Base-by-base conservation (phyloP, 2,797 vertebrate genomes). In the Chelonia mydas region DNA sequence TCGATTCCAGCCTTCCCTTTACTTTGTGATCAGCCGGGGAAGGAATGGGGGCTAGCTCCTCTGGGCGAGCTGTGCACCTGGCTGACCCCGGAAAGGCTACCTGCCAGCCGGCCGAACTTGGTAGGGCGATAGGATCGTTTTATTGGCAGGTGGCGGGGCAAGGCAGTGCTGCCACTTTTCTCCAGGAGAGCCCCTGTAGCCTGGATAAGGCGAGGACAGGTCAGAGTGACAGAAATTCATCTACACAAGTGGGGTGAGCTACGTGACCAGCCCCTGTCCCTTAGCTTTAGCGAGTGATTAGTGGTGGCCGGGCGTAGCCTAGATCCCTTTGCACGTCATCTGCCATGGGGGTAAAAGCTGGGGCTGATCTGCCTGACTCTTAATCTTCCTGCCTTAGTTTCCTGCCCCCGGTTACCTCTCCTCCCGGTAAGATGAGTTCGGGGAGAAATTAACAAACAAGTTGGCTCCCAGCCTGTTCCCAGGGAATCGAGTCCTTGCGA, bases 401-500 rank as follows among this genome's bases (percentile, higher is more conserved):
- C 41, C 41, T 47, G 72, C 74, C 10, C n/a, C 50, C 23, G 33
- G 23, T 27, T 19, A 27, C 41, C 41, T 31, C 23, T 33, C 77
- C 77, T 49, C 41, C 45, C 23, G 7, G 19, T 27, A 27, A 6
- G 45, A 6, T 31, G 77, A 41, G 27, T 16, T 65, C 37, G 23
- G 74, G 83, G 90, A 2, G 88, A 85, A 84, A 87, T 90, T 13
- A 80, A 53, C 78, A 41, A 91, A 83, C 81, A 87, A 80, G 94
- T 78, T 65, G 95, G 68, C 54, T 50, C 72, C 91, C 25, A 2
- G 74, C 65, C 27, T 53, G 90, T 87, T 9, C 94, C 84, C 68
- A 1, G 45, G 85, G 89, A 84, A 31, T 76, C 92, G 92, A 90
- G 89, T 68, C 84, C 74, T 74, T 87, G 76, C 85, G 96, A 89